phyloP scores from a whole-genome alignment of 1,140 invertebrate species.

The Sarcophaga peregrina region DNA sequence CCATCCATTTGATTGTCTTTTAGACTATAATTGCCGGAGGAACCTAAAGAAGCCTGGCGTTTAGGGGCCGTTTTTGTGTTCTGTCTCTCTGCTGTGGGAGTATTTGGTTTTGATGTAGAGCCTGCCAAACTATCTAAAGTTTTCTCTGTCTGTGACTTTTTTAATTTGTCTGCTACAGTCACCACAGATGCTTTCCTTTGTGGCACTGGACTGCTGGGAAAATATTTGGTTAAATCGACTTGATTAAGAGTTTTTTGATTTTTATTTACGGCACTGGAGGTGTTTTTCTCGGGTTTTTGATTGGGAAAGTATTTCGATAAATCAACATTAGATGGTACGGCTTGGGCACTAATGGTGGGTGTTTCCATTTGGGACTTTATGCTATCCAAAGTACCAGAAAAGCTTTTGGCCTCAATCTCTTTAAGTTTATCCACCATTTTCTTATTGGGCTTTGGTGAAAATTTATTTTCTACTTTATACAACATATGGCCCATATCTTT shows the following conservation, averaged over 20 bases:
- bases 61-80: conserved; percentile 26
- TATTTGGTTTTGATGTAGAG: background rate
- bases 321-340: conserved; percentile 52
- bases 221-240: conserved; percentile 63
- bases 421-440: conserved; percentile 55
- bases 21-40: conserved; percentile 51
- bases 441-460: conserved; percentile 47
- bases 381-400: conserved; percentile 62
- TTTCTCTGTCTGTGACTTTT: conserved; percentile 58
- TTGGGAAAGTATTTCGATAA: conserved; percentile 65
- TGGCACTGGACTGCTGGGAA: conserved; percentile 60
- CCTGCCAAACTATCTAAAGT: conserved; percentile 43
- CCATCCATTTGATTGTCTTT: conserved; percentile 63
- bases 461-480: conserved; percentile 47
- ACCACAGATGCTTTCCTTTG: conserved; percentile 56
- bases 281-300: conserved; percentile 58
- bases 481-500: conserved; percentile 46
- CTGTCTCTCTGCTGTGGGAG: background rate
- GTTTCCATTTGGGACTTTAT: conserved; percentile 59
- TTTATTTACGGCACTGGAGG: conserved; percentile 56
- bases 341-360: conserved; percentile 59
- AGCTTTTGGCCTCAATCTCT: conserved; percentile 61
- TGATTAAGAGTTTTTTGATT: conserved; percentile 63
- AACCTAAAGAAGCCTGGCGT: conserved; percentile 29
- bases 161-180: conserved; percentile 58